Evolutionary conservation across 2,113 vertebrate genomes (phyloP).

Genomic region (Sphaerodactylus townsendi): DNA sequence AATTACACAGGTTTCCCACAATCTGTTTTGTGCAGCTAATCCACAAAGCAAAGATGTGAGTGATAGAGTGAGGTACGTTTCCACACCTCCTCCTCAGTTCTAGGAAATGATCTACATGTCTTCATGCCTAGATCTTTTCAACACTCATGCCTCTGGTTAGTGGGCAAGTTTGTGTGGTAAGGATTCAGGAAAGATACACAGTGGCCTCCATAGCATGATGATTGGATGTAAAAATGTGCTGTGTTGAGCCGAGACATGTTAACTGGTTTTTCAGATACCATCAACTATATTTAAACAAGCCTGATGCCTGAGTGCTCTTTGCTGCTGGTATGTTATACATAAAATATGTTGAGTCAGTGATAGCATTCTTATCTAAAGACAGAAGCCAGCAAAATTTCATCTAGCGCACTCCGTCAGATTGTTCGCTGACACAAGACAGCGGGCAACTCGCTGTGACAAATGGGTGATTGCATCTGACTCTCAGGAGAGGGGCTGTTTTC

Average conservation of each 20-base stretch:
- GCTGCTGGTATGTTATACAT: conserved; percentile 94
- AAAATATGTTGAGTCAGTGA: conserved; percentile 98
- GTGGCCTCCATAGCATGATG: conserved; percentile 25
- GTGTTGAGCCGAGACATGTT: conserved; percentile 65
- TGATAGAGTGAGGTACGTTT: not conserved
- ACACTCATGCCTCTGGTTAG: fast-evolving
- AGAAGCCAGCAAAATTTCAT: conserved; percentile 90
- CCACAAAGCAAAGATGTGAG: not conserved
- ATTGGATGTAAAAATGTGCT: conserved; percentile 40
- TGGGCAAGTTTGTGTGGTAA: fast-evolving
- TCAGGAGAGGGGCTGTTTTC: conserved; percentile 59
- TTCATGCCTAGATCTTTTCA: not conserved
- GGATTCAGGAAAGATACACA: fast-evolving
- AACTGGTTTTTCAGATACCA: conserved; percentile 89
- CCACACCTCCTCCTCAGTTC: not conserved
- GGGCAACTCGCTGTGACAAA: conserved; percentile 83
- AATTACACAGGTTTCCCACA: not conserved
- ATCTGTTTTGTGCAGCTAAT: not conserved
- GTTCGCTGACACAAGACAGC: conserved; percentile 87
- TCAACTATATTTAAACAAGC: conserved; percentile 97
- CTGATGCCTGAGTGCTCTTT: conserved; percentile 95
- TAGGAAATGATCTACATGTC: not conserved
- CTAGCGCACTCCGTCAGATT: conserved; percentile 84
- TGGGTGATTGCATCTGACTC: conserved; percentile 84
- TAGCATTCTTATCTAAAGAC: conserved; percentile 93